Conservation (phyloP, 2,888 invertebrate genomes). For the Synergus laeviventris region DNA sequence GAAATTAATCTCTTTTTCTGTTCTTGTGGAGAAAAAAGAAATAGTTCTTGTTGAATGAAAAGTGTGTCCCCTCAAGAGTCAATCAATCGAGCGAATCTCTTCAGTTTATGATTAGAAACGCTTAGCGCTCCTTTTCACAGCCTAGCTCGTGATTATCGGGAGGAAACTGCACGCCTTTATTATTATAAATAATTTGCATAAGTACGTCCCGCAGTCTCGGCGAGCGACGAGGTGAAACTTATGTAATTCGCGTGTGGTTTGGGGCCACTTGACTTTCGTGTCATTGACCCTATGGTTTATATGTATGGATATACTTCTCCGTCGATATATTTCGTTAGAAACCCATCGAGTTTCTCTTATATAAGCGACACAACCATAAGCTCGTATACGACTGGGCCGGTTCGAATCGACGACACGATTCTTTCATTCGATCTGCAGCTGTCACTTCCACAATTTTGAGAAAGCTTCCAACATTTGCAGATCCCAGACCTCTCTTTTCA, state of each 20-base stretch:
- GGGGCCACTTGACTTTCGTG: slow-evolving; percentile 67
- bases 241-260: slow-evolving; percentile 63
- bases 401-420: slow-evolving; percentile 1
- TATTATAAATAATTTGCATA: slow-evolving; percentile 43
- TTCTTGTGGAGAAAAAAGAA: too few species aligned
- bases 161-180: slow-evolving; percentile 44
- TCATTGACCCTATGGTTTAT: slow-evolving; percentile 65
- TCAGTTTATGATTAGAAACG: slow-evolving; percentile 42
- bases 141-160: slow-evolving; percentile 41
- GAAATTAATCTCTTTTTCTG: too few species aligned
- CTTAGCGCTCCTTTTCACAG: slow-evolving; percentile 46
- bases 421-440: slow-evolving; percentile 16
- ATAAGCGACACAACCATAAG: slow-evolving; percentile 55
- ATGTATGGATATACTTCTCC: slow-evolving; percentile 44
- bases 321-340: slow-evolving; percentile 67
- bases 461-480: background rate
- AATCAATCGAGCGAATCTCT: background rate
- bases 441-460: slow-evolving; percentile 19
- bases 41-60: background rate
- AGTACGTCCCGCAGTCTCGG: slow-evolving; percentile 44
- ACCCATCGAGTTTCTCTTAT: slow-evolving; percentile 67
- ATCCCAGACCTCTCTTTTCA: background rate
- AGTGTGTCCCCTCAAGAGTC: background rate
- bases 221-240: slow-evolving; percentile 56
- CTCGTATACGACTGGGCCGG: slow-evolving; percentile 9